Evolutionary conservation across 2,888 invertebrate species (phyloP), one percentile per base, ranked within the genome.

Genomic region (Nemurella pictetii): DNA sequence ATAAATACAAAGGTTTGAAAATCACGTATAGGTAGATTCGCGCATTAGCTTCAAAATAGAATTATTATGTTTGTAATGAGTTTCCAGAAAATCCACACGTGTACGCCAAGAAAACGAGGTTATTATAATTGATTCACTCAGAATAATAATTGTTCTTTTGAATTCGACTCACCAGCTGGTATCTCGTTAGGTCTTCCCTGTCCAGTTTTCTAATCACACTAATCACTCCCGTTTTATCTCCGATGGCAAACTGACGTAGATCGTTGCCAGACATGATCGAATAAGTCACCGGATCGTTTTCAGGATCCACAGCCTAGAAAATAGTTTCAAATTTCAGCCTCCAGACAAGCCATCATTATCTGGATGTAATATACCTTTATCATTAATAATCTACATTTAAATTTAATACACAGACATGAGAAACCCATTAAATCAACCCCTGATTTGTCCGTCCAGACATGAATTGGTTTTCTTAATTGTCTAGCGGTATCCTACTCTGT

Each of bases 261-360:
- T 97, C 96, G 88, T 97, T 97, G 32, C 97, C 97, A 0, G 96
- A 96, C n/a, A 94, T 92, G 84, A 97, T 96, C 0, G 96, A 95
- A 89, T 97, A 97, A 0, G 94, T 93, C 0, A 97, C 95, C 0
- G 94, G 95, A 90, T 97, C 97, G 88, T 96, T 95, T 91, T 97
- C 97, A 20, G 97, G 97, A 90, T 97, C 97, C 88, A 94, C 92
- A n/a, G 97, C 97, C 94, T 87, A 36, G 5, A 86, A 86, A 80
- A 32, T n/a, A 73, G 55, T 20, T n/a, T 55, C 55, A 55, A 55
- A 55, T 55, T 55, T 55, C 55, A 55, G 20, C 1, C 55, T 12
- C 55, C 55, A 55, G 5, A 55, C 55, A 12, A 35, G 35, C 4
- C 5, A 55, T 55, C 9, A 12, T 55, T 55, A 55, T 55, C 12